Percentiles rank a stretch among this genome's conserved stretches.
These are phyloP conservation scores for Microcebus tavaratra DNA, from an alignment of 2,113 vertebrate species.

Conservation along the genomic window DNA sequence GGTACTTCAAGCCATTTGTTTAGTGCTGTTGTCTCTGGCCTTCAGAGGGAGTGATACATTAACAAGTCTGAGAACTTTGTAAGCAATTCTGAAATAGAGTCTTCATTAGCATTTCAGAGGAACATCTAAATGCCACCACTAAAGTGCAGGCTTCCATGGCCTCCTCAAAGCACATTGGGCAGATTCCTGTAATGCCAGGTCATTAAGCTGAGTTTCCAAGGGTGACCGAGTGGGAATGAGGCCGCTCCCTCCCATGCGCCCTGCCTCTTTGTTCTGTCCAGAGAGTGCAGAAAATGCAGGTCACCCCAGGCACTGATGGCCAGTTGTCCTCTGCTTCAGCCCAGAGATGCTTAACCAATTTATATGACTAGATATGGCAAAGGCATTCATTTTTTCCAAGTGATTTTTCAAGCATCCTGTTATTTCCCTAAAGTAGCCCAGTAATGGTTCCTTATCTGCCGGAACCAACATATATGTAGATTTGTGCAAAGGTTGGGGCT, in stretches of 20 bases:
- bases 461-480: neutral
- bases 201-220: slow-evolving; percentile 51
- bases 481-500: neutral
- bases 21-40: neutral
- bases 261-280: neutral
- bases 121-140: slow-evolving; percentile 22
- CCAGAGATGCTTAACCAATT: slow-evolving; percentile 2
- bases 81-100: slow-evolving; percentile 48
- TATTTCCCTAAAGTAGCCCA: neutral
- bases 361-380: neutral
- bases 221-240: slow-evolving; percentile 20
- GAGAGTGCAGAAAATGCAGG: neutral
- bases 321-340: neutral
- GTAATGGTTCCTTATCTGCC: neutral
- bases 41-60: slow-evolving; percentile 40
- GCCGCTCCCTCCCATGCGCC: neutral
- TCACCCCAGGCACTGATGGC: neutral
- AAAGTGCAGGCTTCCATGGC: slow-evolving; percentile 30
- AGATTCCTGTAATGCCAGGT: slow-evolving; percentile 38
- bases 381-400: neutral
- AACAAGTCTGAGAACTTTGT: slow-evolving; percentile 42
- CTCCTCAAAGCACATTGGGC: neutral
- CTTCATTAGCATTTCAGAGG: slow-evolving; percentile 67
- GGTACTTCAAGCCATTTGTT: slow-evolving; percentile 26
- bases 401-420: neutral